phyloP scores from a whole-genome alignment of 2,113 vertebrate species.

The Paramormyrops kingsleyae region DNA sequence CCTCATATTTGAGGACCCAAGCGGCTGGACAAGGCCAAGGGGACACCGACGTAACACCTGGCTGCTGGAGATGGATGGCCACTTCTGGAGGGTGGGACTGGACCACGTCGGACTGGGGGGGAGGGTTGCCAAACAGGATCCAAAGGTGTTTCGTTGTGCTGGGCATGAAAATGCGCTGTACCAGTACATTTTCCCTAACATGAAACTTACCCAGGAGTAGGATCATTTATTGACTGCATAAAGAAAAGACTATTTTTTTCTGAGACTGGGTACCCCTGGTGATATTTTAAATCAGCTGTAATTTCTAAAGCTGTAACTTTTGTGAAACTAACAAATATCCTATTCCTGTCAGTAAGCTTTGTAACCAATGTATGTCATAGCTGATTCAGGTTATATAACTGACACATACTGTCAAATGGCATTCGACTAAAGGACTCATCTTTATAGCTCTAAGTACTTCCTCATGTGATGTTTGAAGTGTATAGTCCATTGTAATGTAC shows the following conservation, averaged over 20 bases:
- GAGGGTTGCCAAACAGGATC: background rate
- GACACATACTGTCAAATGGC: background rate
- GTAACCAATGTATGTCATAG: background rate
- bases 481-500: background rate
- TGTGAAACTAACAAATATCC: background rate
- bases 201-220: background rate
- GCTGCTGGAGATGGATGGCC: background rate
- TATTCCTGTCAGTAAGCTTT: background rate
- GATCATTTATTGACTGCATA: background rate
- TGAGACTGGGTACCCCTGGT: background rate
- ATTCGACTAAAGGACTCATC: background rate
- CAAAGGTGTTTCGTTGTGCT: background rate
- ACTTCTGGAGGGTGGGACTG: background rate
- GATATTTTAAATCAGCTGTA: background rate
- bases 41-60: background rate
- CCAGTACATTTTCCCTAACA: background rate
- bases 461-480: background rate
- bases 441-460: background rate
- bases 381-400: background rate
- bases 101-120: background rate
- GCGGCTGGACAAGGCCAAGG: background rate
- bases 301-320: background rate
- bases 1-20: background rate
- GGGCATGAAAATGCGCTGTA: background rate
- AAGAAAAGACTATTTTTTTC: background rate